Evolutionary conservation across 2,888 invertebrate species (phyloP), one percentile per base, ranked within the genome.

Genomic region (Liopterus haemorrhoidalis): DNA sequence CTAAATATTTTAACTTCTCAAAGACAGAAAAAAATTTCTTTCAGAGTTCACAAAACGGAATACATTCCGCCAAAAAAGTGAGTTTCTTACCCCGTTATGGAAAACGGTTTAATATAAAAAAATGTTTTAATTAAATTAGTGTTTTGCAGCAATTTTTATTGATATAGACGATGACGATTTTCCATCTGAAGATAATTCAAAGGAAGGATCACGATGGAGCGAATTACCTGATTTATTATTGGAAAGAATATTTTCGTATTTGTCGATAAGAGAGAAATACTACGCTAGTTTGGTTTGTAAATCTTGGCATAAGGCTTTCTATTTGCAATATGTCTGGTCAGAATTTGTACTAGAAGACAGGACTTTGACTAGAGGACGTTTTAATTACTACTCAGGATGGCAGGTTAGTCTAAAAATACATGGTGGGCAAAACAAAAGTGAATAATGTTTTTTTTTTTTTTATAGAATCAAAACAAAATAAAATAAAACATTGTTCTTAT

Each of bases 341-440:
- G 76, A 74, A 8, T 88, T 89, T 59, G 70, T 76, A 1, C 69
- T 88, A 30, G 76, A 79, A 50, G 88, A 88, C 60, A 72, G 72
- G 1, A 83, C 85, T 0, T 69, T 89, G 15, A 86, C 86, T 0
- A 73, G 85, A 43, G 72, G 81, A 16, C 80, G 82, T 60, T 87
- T 79, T 62, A 87, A 87, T 59, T 83, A 86, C 57, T 87, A 85
- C 62, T 81, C 82, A 37, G 88, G 88, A 12, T 88, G 86, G 81
- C 84, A 83, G 69, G 76, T 75, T 60, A 52, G 48, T 41, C 41
- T 28, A 9, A 22, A 19, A 39, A 16, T 25, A 22, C 33, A 27
- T 40, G 15, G 19, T 33, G n/a, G 9, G 9, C 20, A 15, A 6
- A 33, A 33, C 15, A 3, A 6, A 8, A 9, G 31, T 9, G 11